Percentiles rank a stretch among this genome's conserved stretches.
Evolutionary conservation across 1,140 invertebrate species (phyloP).

Genomic region (Fragariocoptes setiger): DNA sequence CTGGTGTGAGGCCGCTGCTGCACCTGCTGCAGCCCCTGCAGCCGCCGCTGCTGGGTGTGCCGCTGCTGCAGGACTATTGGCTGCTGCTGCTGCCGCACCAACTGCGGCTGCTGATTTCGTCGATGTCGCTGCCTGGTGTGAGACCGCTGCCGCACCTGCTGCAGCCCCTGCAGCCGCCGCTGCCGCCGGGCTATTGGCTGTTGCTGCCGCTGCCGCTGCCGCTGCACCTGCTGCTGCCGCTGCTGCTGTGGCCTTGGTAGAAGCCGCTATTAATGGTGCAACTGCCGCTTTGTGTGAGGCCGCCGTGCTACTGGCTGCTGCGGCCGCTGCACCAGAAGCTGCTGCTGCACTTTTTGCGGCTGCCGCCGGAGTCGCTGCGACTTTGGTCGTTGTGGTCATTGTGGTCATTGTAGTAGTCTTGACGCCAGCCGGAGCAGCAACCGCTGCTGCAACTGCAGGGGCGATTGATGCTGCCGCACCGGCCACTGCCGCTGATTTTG

Average conservation of each 20-base stretch:
- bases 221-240: neutral
- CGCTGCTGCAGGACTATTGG: neutral
- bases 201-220: neutral
- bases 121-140: neutral
- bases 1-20: neutral
- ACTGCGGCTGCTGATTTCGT: too few relatives aligned
- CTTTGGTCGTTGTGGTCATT: too few relatives aligned
- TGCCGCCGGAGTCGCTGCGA: neutral
- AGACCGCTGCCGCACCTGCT: neutral
- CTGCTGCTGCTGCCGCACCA: neutral
- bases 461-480: too few relatives aligned
- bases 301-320: neutral
- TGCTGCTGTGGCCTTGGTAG: neutral
- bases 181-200: neutral
- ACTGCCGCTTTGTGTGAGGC: neutral
- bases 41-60: neutral
- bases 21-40: neutral
- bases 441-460: too few relatives aligned
- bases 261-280: neutral
- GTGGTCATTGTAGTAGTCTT: too few relatives aligned
- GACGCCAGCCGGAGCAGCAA: too few relatives aligned
- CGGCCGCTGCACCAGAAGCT: neutral
- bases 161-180: neutral
- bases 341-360: neutral
- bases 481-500: too few relatives aligned